These are phyloP conservation scores for Diarsia mendica DNA, from an alignment of 2,888 invertebrate species.

Conservation along the genomic window DNA sequence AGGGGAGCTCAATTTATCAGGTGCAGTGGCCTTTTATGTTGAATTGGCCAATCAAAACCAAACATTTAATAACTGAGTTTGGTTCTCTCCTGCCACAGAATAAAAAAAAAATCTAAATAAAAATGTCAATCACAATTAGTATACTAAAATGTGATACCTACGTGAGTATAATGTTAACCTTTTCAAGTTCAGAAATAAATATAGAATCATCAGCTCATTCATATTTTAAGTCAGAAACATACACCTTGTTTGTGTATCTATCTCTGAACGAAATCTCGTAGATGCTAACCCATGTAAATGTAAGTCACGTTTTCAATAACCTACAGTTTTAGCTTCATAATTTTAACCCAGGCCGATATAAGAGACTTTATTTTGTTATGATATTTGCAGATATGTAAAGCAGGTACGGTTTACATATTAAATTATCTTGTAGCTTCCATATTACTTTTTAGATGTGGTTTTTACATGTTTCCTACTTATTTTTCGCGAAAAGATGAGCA, in stretches of 20 bases:
- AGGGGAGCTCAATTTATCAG: conserved; percentile 17
- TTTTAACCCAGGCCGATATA: conserved; percentile 88
- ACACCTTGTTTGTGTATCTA: conserved; percentile 55
- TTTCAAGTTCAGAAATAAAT: conserved; percentile 28
- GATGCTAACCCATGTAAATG: conserved; percentile 87
- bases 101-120: conserved; percentile 12
- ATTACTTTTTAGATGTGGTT: conserved; percentile 39
- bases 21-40: background rate
- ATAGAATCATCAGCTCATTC: conserved; percentile 26
- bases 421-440: conserved; percentile 55
- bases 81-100: background rate
- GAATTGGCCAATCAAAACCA: background rate
- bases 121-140: conserved; percentile 34
- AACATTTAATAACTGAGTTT: background rate
- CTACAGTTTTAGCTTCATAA: conserved; percentile 90
- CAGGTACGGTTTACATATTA: conserved; percentile 71
- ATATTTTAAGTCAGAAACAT: conserved; percentile 42
- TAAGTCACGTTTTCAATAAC: conserved; percentile 91
- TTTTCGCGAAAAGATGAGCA: background rate
- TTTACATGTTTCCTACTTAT: conserved; percentile 15
- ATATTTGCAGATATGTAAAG: conserved; percentile 79
- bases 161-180: conserved; percentile 1
- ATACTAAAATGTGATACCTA: background rate
- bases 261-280: conserved; percentile 81
- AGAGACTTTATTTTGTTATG: conserved; percentile 88